These are phyloP conservation scores for Syngnathus rostellatus DNA, from an alignment of 2,797 vertebrate species.

Conservation along the genomic window DNA sequence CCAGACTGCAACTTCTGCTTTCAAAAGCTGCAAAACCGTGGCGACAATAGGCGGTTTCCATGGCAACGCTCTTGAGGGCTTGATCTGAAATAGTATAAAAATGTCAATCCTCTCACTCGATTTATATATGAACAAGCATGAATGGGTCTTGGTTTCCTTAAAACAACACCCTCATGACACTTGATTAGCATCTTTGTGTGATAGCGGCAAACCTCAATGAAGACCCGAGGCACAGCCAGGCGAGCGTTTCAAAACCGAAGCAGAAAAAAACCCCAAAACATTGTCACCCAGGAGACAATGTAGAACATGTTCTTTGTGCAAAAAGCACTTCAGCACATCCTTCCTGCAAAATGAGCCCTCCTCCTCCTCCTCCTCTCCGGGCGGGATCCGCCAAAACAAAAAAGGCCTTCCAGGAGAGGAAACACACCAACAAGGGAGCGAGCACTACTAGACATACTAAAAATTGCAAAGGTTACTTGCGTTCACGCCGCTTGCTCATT, in stretches of 20 bases:
- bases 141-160: background rate
- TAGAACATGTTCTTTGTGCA: slow-evolving; percentile 53
- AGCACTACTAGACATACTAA: background rate
- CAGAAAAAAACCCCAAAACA: slow-evolving; percentile 23
- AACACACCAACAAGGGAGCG: slow-evolving; percentile 16
- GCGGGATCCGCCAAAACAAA: background rate
- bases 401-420: slow-evolving; percentile 50
- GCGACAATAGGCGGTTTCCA: slow-evolving; percentile 38
- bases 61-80: slow-evolving; percentile 14
- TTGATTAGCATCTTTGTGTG: background rate
- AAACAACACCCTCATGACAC: background rate
- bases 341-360: slow-evolving; percentile 52
- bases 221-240: background rate
- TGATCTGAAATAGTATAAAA: background rate
- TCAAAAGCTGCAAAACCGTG: slow-evolving; percentile 29
- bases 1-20: slow-evolving; percentile 41
- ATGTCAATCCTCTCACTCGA: no score
- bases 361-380: background rate
- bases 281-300: slow-evolving; percentile 42
- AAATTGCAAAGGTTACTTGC: background rate
- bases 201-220: background rate
- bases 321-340: slow-evolving; percentile 65
- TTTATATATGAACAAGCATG: no score
- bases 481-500: background rate
- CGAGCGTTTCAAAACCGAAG: slow-evolving; percentile 15